Evolutionary conservation across 2,888 invertebrate genomes (phyloP).

Genomic region (Timema cristinae): DNA sequence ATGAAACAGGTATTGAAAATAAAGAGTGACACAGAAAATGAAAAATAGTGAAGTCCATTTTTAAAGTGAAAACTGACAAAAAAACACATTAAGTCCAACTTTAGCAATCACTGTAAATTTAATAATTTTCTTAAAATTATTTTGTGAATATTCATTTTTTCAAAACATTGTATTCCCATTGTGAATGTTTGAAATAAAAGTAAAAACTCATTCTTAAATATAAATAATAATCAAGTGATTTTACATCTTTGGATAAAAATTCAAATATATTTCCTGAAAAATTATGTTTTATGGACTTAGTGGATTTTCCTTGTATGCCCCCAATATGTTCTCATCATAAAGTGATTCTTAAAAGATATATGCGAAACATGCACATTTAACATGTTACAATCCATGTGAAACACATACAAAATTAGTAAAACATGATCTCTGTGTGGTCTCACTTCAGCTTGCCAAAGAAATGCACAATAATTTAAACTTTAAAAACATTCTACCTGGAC

Average conservation of each 20-base stretch:
- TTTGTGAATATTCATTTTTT: not conserved
- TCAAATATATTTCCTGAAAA: not conserved
- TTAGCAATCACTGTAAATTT: not conserved
- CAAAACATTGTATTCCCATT: not conserved
- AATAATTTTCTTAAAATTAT: not conserved
- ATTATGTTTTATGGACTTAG: not conserved
- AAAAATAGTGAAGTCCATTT: not conserved
- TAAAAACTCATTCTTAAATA: too few species aligned
- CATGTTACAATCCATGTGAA: too few species aligned
- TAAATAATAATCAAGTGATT: not conserved
- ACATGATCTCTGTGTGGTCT: too few species aligned
- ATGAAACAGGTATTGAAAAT: not conserved
- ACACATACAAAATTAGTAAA: too few species aligned
- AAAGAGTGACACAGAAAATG: not conserved
- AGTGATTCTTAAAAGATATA: too few species aligned
- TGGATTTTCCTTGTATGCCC: conserved; percentile 10
- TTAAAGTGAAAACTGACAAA: conserved; percentile 4
- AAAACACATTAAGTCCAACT: conserved; percentile 16
- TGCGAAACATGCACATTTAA: too few species aligned
- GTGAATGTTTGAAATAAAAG: too few species aligned
- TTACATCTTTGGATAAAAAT: conserved; percentile 5
- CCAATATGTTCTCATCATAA: not conserved
- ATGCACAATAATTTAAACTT: too few species aligned
- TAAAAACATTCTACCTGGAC: too few species aligned
- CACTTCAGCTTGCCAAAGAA: too few species aligned